Evolutionary conservation across 2,888 invertebrate genomes (phyloP), one percentile per base, ranked within the genome.

Genomic region (Congeria kusceri): DNA sequence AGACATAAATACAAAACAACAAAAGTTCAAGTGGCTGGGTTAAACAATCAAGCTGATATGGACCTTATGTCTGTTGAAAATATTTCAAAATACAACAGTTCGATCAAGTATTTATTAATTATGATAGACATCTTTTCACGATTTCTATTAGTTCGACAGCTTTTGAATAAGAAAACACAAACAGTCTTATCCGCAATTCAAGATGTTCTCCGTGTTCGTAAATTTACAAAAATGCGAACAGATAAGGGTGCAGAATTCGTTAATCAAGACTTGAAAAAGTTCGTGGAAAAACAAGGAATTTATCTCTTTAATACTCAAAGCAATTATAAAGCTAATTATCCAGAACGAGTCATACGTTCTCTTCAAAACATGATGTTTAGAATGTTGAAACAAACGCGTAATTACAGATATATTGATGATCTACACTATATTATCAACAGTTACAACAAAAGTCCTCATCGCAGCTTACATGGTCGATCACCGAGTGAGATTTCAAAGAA

Each of bases 121-220:
- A n/a, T n/a, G n/a, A n/a, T n/a, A n/a, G n/a, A 80, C 61, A 68
- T 80, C 25, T 72, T 76, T 68, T 76, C 76, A 59, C 68, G 72
- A 18, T 72, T 72, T 59, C 69, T 80, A 5, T 27, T 63, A 47
- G 72, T 76, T 2, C 63, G 56, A 25, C 72, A 75, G 15, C 65
- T 76, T 39, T 3, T 56, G 39, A 70, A 76, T 25, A 80, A 72
- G 63, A 80, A 53, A 46, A 25, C 69, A 7, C 18, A 72, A 46
- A 63, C 57, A 25, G 72, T 80, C 5, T 47, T 80, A 62, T n/a
- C 20, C 53, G 80, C 76, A 47, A 57, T 80, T 1, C 73, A 76
- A 66, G 69, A 76, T 32, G 29, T 80, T 46, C 65, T 77, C 11
- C 72, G 65, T 29, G 15, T n/a, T 20, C 57, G 44, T 39, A 56